Conservation (phyloP, 1,140 invertebrate genomes). For the Ooceraea biroi region DNA sequence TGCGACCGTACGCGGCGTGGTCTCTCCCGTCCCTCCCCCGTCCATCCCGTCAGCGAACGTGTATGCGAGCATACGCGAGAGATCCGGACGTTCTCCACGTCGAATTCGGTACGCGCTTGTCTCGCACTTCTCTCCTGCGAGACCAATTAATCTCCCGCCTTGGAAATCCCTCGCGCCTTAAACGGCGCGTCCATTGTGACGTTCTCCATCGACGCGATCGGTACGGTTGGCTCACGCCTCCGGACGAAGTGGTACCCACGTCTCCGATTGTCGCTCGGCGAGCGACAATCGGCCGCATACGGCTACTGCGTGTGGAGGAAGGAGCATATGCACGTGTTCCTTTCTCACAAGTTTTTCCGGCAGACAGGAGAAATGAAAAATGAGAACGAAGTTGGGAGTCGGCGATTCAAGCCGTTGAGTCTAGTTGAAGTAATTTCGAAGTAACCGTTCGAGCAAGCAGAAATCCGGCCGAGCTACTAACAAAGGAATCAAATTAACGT, state of each 20-base stretch:
- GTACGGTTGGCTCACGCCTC: conserved; percentile 51
- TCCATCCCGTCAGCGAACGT: not conserved
- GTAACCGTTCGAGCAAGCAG: too few species aligned
- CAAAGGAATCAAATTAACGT: not conserved
- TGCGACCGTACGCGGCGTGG: conserved; percentile 63
- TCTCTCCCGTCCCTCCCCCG: not conserved
- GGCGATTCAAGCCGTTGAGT: too few species aligned
- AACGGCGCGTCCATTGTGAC: conserved; percentile 63
- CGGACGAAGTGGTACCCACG: conserved; percentile 52
- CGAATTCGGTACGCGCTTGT: conserved; percentile 59
- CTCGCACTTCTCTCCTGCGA: conserved; percentile 66
- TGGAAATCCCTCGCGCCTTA: conserved; percentile 70
- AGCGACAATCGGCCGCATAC: not conserved
- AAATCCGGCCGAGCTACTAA: too few species aligned
- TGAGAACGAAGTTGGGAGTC: not conserved
- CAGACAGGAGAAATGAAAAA: not conserved
- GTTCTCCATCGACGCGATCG: conserved; percentile 14
- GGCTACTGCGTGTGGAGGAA: conserved; percentile 2
- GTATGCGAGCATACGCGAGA: conserved; percentile 37
- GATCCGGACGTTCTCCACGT: conserved; percentile 12
- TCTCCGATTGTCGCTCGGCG: conserved; percentile 36
- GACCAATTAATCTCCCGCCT: conserved; percentile 82
- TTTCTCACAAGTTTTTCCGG: conserved; percentile 18
- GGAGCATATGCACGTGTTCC: not conserved
- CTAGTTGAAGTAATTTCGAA: too few species aligned